Evolutionary conservation across 2,797 vertebrate species (phyloP).

Genomic region (Okamejei kenojei): DNA sequence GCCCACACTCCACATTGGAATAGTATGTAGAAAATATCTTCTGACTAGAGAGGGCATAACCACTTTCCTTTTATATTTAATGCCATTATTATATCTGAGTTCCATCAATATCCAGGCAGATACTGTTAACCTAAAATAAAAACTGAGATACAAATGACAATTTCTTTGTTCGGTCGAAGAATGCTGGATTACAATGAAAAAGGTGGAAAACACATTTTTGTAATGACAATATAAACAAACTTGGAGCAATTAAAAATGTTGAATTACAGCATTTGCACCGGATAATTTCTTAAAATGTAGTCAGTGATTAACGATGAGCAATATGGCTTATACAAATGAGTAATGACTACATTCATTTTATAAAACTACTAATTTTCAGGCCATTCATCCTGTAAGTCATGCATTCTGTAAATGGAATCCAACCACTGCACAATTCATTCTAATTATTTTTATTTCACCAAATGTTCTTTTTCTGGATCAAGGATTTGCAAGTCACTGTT

Average conservation of each 20-base stretch:
- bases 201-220: background rate
- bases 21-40: background rate
- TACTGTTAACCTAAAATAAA: background rate
- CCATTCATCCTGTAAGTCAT: background rate
- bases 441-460: background rate
- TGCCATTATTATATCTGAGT: background rate
- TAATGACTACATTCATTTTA: background rate
- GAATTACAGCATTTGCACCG: background rate
- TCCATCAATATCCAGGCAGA: background rate
- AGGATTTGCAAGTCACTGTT: background rate
- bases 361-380: background rate
- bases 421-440: background rate
- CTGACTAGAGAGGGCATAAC: background rate
- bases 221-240: background rate
- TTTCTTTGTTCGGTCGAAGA: background rate
- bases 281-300: background rate
- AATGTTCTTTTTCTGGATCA: conserved; percentile 3
- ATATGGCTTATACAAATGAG: background rate
- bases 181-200: background rate
- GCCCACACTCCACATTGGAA: too few relatives aligned
- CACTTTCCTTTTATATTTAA: background rate
- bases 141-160: background rate
- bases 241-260: background rate
- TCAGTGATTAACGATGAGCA: background rate
- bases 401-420: background rate